Conservation (phyloP, 2,797 vertebrate species). For the Bradypus variegatus region DNA sequence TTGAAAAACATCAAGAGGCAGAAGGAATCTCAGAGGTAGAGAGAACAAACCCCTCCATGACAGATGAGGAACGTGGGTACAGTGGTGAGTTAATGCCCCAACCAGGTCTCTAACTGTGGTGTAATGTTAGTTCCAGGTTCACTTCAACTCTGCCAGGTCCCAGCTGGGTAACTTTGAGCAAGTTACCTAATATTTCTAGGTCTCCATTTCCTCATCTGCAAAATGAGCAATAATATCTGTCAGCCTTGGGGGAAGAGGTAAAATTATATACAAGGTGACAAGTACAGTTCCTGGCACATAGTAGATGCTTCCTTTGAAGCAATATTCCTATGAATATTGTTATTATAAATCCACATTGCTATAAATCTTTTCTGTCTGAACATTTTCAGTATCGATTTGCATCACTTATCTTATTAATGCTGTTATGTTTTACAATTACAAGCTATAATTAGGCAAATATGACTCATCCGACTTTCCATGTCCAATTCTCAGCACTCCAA, state of each 20-base stretch:
- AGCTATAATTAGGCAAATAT: constrained; percentile 64
- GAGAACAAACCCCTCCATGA: background rate
- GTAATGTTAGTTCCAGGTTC: background rate
- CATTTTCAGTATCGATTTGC: constrained; percentile 34
- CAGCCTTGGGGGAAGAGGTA: background rate
- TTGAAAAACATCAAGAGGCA: constrained; percentile 33
- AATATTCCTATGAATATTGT: background rate
- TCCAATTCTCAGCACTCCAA: constrained; percentile 55
- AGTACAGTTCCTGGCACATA: background rate
- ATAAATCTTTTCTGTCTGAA: background rate
- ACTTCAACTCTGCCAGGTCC: background rate
- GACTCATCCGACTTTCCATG: constrained; percentile 52
- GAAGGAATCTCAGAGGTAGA: background rate
- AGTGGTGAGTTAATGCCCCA: background rate
- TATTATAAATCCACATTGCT: background rate
- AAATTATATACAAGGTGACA: background rate
- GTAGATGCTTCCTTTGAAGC: constrained; percentile 26
- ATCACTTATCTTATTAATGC: constrained; percentile 44
- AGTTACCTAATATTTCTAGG: background rate
- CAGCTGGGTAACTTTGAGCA: background rate
- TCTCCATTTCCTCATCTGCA: background rate
- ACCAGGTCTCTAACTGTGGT: background rate
- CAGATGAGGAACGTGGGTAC: background rate
- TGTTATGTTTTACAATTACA: constrained; percentile 56
- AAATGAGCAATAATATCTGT: constrained; percentile 4